These are phyloP conservation scores for Hycleus cichorii DNA, from an alignment of 1,140 invertebrate genomes.

Conservation along the genomic window DNA sequence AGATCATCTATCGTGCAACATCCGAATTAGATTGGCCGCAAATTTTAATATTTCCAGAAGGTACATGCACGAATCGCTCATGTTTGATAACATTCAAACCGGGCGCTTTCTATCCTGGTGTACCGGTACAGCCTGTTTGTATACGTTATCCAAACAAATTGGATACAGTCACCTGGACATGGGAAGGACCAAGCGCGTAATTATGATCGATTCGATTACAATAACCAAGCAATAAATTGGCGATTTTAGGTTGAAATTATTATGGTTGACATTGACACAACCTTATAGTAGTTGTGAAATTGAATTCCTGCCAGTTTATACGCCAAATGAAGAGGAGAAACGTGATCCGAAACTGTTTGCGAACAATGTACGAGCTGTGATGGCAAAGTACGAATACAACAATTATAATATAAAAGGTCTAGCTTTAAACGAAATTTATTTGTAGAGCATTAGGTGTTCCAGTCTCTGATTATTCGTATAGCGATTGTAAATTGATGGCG, in stretches of 20 bases:
- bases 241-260: conserved; percentile 63
- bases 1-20: conserved; percentile 79
- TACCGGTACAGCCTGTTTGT: conserved; percentile 90
- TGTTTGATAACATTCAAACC: conserved; percentile 94
- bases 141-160: conserved; percentile 86
- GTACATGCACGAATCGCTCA: conserved; percentile 89
- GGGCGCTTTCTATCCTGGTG: conserved; percentile 82
- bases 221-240: background rate
- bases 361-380: conserved; percentile 79
- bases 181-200: conserved; percentile 94
- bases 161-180: conserved; percentile 94
- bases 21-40: conserved; percentile 84
- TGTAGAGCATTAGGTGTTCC: conserved; percentile 73
- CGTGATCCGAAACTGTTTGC: conserved; percentile 84
- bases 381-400: conserved; percentile 74
- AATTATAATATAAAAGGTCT: background rate
- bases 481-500: conserved; percentile 80
- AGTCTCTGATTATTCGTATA: conserved; percentile 86
- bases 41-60: conserved; percentile 92
- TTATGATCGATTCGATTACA: background rate
- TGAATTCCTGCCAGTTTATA: conserved; percentile 90
- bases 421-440: conserved; percentile 23
- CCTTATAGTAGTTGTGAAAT: conserved; percentile 87
- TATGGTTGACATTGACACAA: conserved; percentile 88
- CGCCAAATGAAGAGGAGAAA: conserved; percentile 78